Evolutionary conservation across 2,797 vertebrate genomes (phyloP).

Genomic region (Karalla daura): DNA sequence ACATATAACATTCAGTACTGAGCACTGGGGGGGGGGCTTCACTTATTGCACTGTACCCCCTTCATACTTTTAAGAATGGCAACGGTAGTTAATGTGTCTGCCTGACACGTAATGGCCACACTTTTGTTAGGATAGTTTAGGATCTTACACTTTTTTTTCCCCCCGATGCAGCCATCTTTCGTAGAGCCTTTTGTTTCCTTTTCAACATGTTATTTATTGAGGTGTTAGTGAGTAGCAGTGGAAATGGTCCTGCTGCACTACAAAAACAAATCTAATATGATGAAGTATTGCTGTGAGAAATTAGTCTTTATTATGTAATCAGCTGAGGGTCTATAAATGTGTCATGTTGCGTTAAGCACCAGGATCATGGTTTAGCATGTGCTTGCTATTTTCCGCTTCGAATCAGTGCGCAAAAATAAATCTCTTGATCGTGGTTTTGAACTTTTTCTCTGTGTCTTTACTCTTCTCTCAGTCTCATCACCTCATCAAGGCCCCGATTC

Average conservation of each 20-base stretch:
- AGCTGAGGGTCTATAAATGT: background rate
- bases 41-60: constrained; percentile 13
- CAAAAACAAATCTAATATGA: background rate
- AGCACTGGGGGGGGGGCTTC: constrained; percentile 5
- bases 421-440: background rate
- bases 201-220: too few species aligned
- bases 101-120: too few species aligned
- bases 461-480: background rate
- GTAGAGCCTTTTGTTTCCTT: too few species aligned
- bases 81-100: constrained; percentile 8
- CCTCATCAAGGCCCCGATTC: too few species aligned
- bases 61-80: constrained; percentile 15
- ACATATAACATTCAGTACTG: constrained; percentile 1
- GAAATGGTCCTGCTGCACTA: background rate
- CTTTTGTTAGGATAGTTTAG: too few species aligned
- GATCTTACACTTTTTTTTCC: too few species aligned
- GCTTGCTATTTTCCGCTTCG: constrained; percentile 12
- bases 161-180: too few species aligned
- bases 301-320: background rate
- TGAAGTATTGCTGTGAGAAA: background rate
- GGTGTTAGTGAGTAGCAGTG: too few species aligned
- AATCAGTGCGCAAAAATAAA: background rate
- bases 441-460: background rate
- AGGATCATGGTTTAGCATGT: constrained; percentile 10
- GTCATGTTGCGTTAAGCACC: background rate